A percentile compares a stretch with the other conserved stretches of the same genome.
Evolutionary conservation across 2,113 vertebrate species (phyloP).

Genomic region (Stigmatopora nigra): DNA sequence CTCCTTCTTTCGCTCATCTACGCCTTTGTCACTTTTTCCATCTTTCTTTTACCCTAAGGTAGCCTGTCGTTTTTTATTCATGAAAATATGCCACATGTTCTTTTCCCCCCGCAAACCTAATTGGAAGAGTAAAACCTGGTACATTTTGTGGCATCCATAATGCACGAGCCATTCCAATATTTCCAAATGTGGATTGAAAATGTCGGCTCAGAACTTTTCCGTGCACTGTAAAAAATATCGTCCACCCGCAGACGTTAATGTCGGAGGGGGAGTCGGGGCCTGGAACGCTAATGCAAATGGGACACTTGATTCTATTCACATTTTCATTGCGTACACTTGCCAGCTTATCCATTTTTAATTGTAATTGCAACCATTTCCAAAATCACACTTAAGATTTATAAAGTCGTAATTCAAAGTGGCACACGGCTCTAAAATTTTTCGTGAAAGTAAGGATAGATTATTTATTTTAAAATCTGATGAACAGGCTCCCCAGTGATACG

Average conservation of each 20-base stretch:
- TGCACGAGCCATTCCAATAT: conserved; percentile 45
- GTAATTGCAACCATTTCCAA: conserved; percentile 8
- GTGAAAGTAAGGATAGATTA: conserved; percentile 1
- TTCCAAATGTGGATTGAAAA: conserved; percentile 26
- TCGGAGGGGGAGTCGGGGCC: not conserved
- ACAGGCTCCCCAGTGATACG: not conserved
- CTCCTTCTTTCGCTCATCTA: conserved; percentile 51
- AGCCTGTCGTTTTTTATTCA: conserved; percentile 47
- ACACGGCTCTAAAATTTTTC: not conserved
- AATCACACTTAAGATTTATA: conserved; percentile 9
- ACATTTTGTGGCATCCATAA: conserved; percentile 41
- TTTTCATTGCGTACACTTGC: not conserved
- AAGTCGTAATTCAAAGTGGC: conserved; percentile 7
- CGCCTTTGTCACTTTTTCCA: conserved; percentile 56
- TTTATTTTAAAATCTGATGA: conserved; percentile 2
- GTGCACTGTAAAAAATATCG: conserved; percentile 13
- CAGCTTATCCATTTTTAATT: conserved; percentile 7
- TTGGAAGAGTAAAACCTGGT: conserved; percentile 51
- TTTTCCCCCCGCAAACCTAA: conserved; percentile 37
- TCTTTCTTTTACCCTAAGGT: conserved; percentile 46
- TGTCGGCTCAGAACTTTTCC: conserved; percentile 15
- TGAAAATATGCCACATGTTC: conserved; percentile 30
- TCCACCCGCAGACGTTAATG: not conserved
- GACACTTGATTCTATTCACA: conserved; percentile 2
- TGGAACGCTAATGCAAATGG: not conserved